Conservation (phyloP, 30 jellyfish, hydroid and myxozoan species). For the Chrysaora quinquecirrha region DNA sequence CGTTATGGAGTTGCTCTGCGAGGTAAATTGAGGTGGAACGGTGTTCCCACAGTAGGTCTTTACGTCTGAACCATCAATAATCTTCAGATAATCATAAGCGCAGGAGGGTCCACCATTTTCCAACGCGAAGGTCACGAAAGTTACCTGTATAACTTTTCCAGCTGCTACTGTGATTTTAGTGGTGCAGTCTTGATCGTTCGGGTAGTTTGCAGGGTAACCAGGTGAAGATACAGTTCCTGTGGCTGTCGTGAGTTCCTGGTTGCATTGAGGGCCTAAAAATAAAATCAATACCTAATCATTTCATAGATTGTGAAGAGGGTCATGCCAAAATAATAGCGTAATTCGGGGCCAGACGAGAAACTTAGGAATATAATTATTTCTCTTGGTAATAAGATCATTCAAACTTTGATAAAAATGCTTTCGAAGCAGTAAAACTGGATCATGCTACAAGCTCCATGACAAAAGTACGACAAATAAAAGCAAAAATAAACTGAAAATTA, state of each 20-base stretch:
- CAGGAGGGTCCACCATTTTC: not conserved
- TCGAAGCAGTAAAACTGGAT: no score
- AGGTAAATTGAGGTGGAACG: not conserved
- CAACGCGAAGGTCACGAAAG: slow-evolving; percentile 10
- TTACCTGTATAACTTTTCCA: slow-evolving; percentile 3
- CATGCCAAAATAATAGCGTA: slow-evolving; percentile 18
- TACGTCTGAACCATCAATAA: not conserved
- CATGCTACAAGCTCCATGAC: no score
- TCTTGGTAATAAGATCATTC: not conserved
- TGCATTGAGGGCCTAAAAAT: no score
- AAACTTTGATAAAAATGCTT: no score
- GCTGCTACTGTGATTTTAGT: slow-evolving; percentile 2
- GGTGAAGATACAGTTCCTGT: slow-evolving; percentile 68
- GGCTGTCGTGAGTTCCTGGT: slow-evolving; percentile 31
- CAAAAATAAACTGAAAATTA: no score
- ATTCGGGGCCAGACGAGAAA: not conserved
- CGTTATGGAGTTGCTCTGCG: not conserved
- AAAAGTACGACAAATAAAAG: no score
- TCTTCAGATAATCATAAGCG: not conserved
- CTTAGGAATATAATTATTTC: not conserved
- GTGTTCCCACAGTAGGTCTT: not conserved
- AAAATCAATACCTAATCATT: no score
- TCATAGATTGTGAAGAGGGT: no score
- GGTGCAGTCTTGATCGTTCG: slow-evolving; percentile 45
- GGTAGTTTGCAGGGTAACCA: slow-evolving; percentile 50